Conservation (phyloP, 2,888 invertebrate species). For the Napeogenes sylphis region DNA sequence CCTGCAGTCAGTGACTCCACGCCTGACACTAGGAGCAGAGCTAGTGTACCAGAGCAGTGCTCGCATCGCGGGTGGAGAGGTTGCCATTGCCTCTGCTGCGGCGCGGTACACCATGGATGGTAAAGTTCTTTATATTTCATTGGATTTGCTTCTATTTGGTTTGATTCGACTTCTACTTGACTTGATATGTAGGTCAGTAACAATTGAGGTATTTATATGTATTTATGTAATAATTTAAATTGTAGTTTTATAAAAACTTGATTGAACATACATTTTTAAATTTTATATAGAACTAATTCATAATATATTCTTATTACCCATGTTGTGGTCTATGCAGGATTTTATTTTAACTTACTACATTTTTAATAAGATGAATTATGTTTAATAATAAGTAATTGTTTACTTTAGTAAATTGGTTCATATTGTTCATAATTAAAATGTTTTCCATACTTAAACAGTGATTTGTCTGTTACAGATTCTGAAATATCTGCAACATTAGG, state of each 20-base stretch:
- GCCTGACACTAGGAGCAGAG: slow-evolving; percentile 94
- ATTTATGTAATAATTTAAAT: background rate
- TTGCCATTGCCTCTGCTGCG: slow-evolving; percentile 91
- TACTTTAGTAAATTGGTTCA: too few species aligned
- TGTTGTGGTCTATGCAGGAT: too few species aligned
- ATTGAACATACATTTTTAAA: too few species aligned
- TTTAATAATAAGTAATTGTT: too few species aligned
- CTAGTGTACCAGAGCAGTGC: slow-evolving; percentile 95
- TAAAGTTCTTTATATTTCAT: slow-evolving; percentile 37
- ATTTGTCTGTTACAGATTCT: slow-evolving; percentile 59
- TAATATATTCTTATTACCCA: background rate
- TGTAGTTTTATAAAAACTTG: too few species aligned
- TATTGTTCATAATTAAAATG: too few species aligned
- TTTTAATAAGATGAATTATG: too few species aligned
- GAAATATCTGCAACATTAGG: slow-evolving; percentile 87
- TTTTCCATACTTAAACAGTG: too few species aligned
- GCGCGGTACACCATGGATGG: slow-evolving; percentile 85
- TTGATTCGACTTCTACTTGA: background rate
- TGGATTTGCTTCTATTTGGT: background rate
- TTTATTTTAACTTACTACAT: too few species aligned
- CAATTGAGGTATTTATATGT: background rate
- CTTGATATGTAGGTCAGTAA: too few species aligned
- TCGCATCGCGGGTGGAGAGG: slow-evolving; percentile 92
- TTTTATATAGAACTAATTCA: background rate
- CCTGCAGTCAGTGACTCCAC: slow-evolving; percentile 83